Base-by-base conservation (phyloP, 1,140 invertebrate genomes). In the Pogonus chalceus region DNA sequence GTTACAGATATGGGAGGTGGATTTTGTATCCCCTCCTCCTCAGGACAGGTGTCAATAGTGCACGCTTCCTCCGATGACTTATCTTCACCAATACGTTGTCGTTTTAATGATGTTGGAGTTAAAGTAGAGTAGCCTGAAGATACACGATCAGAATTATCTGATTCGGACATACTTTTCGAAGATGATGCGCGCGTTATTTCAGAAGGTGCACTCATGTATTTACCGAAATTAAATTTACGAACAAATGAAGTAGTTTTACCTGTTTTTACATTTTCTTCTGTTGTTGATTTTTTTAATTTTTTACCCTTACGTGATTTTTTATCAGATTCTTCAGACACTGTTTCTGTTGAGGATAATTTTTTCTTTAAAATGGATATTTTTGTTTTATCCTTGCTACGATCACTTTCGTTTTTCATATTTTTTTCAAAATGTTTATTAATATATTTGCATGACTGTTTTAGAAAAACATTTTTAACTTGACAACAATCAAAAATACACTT, bases 391-490 rank as follows among this genome's bases (percentile, higher is more conserved):
- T 43, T 43, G 18, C 18, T 9, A 12, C 37, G 9, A 4, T 43
- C 37, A 18, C 18, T 43, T 43, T 43, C 37, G 37, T 43, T 43
- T 43, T 43, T 43, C 37, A 43, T 43, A 18, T 43, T 43, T 18
- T n/a, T n/a, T n/a, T n/a, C n/a, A n/a, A n/a, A n/a, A n/a, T n/a
- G n/a, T n/a, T n/a, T n/a, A n/a, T n/a, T n/a, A n/a, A n/a, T n/a
- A n/a, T n/a, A n/a, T n/a, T n/a, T n/a, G n/a, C n/a, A n/a, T n/a
- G n/a, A n/a, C n/a, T n/a, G n/a, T n/a, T n/a, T n/a, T n/a, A n/a
- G n/a, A n/a, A n/a, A n/a, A n/a, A n/a, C n/a, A n/a, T n/a, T n/a
- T n/a, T n/a, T n/a, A n/a, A n/a, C n/a, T n/a, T n/a, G n/a, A n/a
- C n/a, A n/a, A n/a, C n/a, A n/a, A n/a, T n/a, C n/a, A n/a, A n/a